phyloP scores from a whole-genome alignment of 2,888 invertebrate genomes.

The Tiphia femorata region DNA sequence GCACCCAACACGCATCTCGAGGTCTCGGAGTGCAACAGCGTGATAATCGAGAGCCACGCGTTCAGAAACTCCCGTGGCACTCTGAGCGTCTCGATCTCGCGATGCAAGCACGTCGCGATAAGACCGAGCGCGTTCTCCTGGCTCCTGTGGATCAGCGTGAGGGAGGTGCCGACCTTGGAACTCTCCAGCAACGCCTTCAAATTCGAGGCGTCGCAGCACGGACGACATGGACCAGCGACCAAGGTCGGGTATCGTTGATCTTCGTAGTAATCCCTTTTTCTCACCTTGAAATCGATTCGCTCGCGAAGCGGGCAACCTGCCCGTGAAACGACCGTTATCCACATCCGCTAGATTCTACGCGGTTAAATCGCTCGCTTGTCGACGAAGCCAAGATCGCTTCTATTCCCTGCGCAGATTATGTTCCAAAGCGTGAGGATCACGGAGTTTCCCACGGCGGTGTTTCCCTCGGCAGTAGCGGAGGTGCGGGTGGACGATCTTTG shows the following conservation, averaged over 20 bases:
- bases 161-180: constrained; percentile 72
- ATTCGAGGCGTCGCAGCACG: constrained; percentile 73
- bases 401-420: constrained; percentile 72
- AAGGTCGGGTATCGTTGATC: constrained; percentile 54
- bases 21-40: constrained; percentile 73
- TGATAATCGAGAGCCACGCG: constrained; percentile 75
- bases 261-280: too few species aligned
- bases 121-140: constrained; percentile 77
- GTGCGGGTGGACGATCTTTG: constrained; percentile 72
- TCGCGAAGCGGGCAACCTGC: background rate
- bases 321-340: background rate
- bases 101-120: constrained; percentile 74
- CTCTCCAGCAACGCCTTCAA: constrained; percentile 76
- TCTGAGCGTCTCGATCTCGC: constrained; percentile 74
- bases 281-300: too few species aligned
- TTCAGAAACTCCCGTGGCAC: constrained; percentile 77
- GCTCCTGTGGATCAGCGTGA: constrained; percentile 74
- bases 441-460: constrained; percentile 74
- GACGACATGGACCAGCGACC: constrained; percentile 76
- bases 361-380: too few species aligned
- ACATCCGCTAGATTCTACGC: background rate
- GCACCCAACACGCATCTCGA: constrained; percentile 75
- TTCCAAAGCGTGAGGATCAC: constrained; percentile 74
- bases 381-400: too few species aligned
- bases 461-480: constrained; percentile 76